A percentile compares a stretch with the other conserved stretches of the same genome.
These are phyloP conservation scores for Vanessa cardui DNA, from an alignment of 2,888 invertebrate species.

Conservation along the genomic window DNA sequence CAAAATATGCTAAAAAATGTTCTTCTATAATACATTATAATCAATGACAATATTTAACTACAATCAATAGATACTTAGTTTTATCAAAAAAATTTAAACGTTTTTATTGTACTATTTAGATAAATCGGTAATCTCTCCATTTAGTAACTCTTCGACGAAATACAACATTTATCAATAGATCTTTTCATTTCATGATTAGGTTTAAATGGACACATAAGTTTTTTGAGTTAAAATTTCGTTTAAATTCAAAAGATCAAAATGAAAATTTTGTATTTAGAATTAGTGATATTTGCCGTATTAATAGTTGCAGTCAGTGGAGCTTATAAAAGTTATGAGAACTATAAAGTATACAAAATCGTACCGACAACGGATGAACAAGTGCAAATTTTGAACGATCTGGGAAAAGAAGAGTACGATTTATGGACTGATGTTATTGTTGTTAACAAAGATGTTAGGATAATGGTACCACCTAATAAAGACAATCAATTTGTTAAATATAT, in stretches of 20 bases:
- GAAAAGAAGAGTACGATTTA: conserved; percentile 61
- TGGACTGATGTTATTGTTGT: conserved; percentile 57
- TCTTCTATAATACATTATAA: too few species aligned
- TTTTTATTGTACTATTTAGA: conserved; percentile 16
- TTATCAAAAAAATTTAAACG: conserved; percentile 1
- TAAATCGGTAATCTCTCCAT: not conserved
- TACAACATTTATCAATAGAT: not conserved
- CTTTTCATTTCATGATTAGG: not conserved
- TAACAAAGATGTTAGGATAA: conserved; percentile 57
- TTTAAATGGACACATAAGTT: conserved; percentile 21
- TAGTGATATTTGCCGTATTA: conserved; percentile 15
- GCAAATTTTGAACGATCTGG: conserved; percentile 68
- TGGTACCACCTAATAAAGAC: conserved; percentile 52
- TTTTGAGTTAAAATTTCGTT: too few species aligned
- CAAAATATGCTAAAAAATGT: too few species aligned
- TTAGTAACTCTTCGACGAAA: not conserved
- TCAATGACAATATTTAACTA: not conserved
- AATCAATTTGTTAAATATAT: conserved; percentile 49
- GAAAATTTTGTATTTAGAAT: conserved; percentile 38
- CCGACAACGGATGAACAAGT: conserved; percentile 72
- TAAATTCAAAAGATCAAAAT: conserved; percentile 8
- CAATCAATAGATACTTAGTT: not conserved
- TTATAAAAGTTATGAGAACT: conserved; percentile 74
- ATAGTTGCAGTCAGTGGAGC: conserved; percentile 30
- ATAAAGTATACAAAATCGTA: conserved; percentile 79